These are phyloP conservation scores for Drosophila parabipectinata DNA, from an alignment of 1,140 invertebrate species.

Conservation along the genomic window DNA sequence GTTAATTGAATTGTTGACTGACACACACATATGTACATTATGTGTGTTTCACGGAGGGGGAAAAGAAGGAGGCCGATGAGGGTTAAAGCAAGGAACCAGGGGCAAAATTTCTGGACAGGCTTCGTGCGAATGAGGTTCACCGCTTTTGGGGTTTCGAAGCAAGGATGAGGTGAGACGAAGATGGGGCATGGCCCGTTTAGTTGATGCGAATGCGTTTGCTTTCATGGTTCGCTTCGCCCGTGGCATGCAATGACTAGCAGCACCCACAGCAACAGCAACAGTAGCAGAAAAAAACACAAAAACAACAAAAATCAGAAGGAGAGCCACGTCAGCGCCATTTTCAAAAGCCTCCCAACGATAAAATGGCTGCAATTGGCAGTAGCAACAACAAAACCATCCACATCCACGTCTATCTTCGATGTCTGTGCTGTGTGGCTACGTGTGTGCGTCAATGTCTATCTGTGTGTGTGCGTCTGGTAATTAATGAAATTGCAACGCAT, in stretches of 20 bases:
- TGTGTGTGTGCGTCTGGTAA: constrained; percentile 59
- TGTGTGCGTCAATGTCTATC: constrained; percentile 15
- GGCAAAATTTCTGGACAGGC: constrained; percentile 28
- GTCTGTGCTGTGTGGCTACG: constrained; percentile 11
- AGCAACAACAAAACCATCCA: constrained; percentile 8
- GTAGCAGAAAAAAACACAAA: background rate
- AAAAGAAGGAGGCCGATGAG: background rate
- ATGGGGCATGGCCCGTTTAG: constrained; percentile 37
- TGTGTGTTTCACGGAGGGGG: constrained; percentile 3
- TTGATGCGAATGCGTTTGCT: constrained; percentile 76
- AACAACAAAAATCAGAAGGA: constrained; percentile 1
- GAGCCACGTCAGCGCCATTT: constrained; percentile 76
- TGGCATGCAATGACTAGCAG: constrained; percentile 72
- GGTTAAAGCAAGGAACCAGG: background rate
- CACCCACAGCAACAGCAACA: background rate
- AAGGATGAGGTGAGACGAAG: background rate
- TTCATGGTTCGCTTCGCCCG: constrained; percentile 71
- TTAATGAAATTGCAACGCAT: constrained; percentile 82
- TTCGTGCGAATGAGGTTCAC: constrained; percentile 76
- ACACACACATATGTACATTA: constrained; percentile 60
- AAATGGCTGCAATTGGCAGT: constrained; percentile 75
- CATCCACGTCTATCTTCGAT: constrained; percentile 12
- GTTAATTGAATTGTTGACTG: constrained; percentile 84
- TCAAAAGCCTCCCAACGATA: constrained; percentile 68
- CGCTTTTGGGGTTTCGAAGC: constrained; percentile 23